Base-by-base conservation (phyloP, 2,888 invertebrate genomes). In the Hydrotaea cyrtoneurina region DNA sequence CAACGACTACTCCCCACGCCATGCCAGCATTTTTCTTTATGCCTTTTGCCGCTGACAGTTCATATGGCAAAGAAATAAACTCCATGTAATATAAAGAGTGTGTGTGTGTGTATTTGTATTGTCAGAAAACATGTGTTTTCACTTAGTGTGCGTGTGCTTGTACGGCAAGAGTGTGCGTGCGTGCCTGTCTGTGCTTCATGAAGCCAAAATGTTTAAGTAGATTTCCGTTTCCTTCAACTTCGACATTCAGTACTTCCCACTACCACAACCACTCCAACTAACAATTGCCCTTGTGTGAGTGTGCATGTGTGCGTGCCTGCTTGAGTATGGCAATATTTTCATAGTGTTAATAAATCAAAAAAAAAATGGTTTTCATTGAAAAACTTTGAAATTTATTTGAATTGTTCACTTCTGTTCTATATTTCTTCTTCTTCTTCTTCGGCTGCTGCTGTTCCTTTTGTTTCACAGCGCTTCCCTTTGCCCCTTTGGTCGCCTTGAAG, bases 331-430 rank as follows among this genome's bases (percentile, higher is more conserved):
- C 8, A 53, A 3, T 43, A 21, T 19, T 11, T 39, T 19, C 39
- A 39, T 55, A 2, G 17, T 71, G 72, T 77, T 82, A 82, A 85
- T 82, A 82, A 80, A 80, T 85, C 79, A 82, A 78, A 80, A 78
- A 78, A 31, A 53, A 77, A 46, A 46, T 4, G 11, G 69, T 62
- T 43, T 84, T 78, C 77, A 82, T 82, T 78, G 77, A 62, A 82
- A 85, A 85, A 85, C 77, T 85, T 85, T 80, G 69, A 80, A 80
- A 80, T 85, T 82, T 85, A 85, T 85, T 80, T 74, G 79, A 79
- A 80, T 85, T 85, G 57, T 84, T 81, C 72, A 19, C 57, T 74
- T 57, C n/a, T 39, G 53, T 78, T 72, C 17, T 7, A 31, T 31
- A 17, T 46, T 53, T 76, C 13, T 26, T 39, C n/a, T 43, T 50